Conservation (phyloP, 1,140 invertebrate genomes). For the Galleria mellonella region DNA sequence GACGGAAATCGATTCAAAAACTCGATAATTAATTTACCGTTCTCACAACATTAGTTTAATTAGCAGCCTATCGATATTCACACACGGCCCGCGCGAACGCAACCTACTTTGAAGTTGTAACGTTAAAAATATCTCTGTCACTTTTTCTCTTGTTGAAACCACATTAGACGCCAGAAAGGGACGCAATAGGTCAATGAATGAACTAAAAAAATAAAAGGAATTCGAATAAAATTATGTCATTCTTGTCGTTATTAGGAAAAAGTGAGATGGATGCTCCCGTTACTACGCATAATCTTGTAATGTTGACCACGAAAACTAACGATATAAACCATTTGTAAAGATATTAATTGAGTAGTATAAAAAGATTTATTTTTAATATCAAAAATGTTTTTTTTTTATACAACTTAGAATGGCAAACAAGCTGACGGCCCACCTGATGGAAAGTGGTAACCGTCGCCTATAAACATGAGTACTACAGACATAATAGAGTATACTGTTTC, state of each 20-base stretch:
- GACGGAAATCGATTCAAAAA: slow-evolving; percentile 8
- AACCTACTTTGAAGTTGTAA: slow-evolving; percentile 5
- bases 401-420: too few species aligned
- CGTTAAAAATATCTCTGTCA: slow-evolving; percentile 1
- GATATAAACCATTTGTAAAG: neutral
- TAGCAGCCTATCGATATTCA: slow-evolving; percentile 6
- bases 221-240: slow-evolving; percentile 18
- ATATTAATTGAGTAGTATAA: too few species aligned
- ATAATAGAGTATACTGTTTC: too few species aligned
- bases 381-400: too few species aligned
- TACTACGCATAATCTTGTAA: slow-evolving; percentile 4
- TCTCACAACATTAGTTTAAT: slow-evolving; percentile 11
- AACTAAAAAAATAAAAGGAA: slow-evolving; percentile 4
- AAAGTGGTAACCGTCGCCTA: too few species aligned
- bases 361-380: too few species aligned
- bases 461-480: too few species aligned
- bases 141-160: slow-evolving; percentile 1
- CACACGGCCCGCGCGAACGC: neutral
- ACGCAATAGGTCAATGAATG: neutral
- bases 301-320: neutral
- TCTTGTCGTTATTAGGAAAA: slow-evolving; percentile 8
- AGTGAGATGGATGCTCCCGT: slow-evolving; percentile 8
- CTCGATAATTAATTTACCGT: slow-evolving; percentile 22
- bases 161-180: neutral
- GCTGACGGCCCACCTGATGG: too few species aligned